Evolutionary conservation across 2,888 invertebrate genomes (phyloP), one percentile per base, ranked within the genome.

Genomic region (Onthophagus sagittarius): DNA sequence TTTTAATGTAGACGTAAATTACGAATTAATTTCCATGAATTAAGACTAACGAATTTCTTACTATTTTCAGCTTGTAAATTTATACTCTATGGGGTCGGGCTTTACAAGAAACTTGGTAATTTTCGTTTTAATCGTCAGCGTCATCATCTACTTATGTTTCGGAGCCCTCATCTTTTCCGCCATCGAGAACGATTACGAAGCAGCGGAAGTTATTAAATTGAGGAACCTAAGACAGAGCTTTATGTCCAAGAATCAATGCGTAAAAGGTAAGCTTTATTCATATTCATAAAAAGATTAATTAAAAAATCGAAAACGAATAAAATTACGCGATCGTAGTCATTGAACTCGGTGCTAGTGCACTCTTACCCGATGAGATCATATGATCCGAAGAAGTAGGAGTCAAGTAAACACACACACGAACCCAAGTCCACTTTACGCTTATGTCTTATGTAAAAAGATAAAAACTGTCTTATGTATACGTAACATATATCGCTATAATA

Each of bases 141-240:
- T 67, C n/a, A 31, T 88, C 23, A 80, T 90, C 62, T 92, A 90
- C 82, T 83, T 93, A 75, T 85, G 91, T 53, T 84, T 92, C 83
- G 95, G 95, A 14, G 94, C 95, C 0, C 88, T 90, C 14, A 90
- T 95, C 75, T 95, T 95, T 84, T 92, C 92, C 73, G 89, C 91
- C n/a, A 91, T 94, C 77, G 95, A 95, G 84, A 89, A 90, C 4
- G 94, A 94, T 0, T 85, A 90, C 78, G 93, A 94, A 83, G 85
- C 86, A 63, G 85, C 88, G 71, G 87, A 89, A 73, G 88, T 89
- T 53, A 85, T 87, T 70, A 86, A 86, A 65, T 84, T 94, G 64
- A 86, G 87, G 71, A 83, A 85, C 53, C 83, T 89, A 75, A 88
- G 93, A 80, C 81, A 84, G 39, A 84, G 87, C 71, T 94, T 94